A percentile compares a stretch with the other conserved stretches of the same genome.
Conservation (phyloP, 2,797 vertebrate species). For the Arrhamphus sclerolepis region DNA sequence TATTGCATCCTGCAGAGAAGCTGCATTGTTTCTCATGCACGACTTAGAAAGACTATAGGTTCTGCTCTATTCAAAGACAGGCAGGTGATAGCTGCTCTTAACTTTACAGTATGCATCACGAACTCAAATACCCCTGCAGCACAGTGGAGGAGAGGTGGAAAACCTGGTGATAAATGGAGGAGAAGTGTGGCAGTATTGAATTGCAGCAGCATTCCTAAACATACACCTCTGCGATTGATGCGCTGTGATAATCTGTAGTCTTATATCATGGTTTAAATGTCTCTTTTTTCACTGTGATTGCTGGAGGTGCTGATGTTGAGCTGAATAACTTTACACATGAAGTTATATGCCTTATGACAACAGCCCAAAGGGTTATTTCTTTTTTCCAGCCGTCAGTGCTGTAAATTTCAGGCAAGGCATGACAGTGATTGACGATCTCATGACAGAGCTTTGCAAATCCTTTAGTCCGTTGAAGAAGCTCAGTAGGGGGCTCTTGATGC, state of each 20-base stretch:
- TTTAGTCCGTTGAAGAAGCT: constrained; percentile 77
- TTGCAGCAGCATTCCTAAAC: constrained; percentile 70
- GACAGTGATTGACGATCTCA: constrained; percentile 76
- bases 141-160: constrained; percentile 42
- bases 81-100: constrained; percentile 43
- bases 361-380: constrained; percentile 36
- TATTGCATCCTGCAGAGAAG: constrained; percentile 56
- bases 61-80: constrained; percentile 50
- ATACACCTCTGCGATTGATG: constrained; percentile 48
- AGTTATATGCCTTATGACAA: constrained; percentile 60
- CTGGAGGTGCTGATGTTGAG: constrained; percentile 56
- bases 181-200: constrained; percentile 53
- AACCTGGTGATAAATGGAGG: constrained; percentile 49
- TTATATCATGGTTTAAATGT: constrained; percentile 47
- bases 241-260: constrained; percentile 59
- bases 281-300: constrained; percentile 21
- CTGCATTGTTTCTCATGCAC: constrained; percentile 55
- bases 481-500: constrained; percentile 73
- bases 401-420: constrained; percentile 59
- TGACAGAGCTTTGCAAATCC: constrained; percentile 79
- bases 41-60: constrained; percentile 58
- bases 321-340: constrained; percentile 62
- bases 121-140: constrained; percentile 28
- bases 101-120: constrained; percentile 29
- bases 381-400: constrained; percentile 19